Percentiles rank a stretch among this genome's conserved stretches.
These are phyloP conservation scores for Eubucco bourcierii DNA, from an alignment of 2,113 vertebrate genomes.

Conservation along the genomic window DNA sequence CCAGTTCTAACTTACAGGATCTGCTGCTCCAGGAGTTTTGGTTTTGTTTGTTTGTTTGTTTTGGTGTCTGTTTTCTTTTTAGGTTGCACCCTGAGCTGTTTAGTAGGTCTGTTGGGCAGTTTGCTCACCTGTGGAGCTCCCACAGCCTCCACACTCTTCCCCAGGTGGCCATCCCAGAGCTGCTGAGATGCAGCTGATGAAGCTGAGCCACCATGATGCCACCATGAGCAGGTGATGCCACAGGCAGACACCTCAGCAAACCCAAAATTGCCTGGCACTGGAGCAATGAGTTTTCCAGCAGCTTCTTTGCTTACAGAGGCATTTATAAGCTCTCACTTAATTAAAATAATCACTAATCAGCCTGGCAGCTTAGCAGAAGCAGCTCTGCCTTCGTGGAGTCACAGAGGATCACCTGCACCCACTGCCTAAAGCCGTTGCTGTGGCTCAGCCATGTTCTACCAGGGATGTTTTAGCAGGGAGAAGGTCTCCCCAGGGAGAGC, in stretches of 20 bases:
- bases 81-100: background rate
- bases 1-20: background rate
- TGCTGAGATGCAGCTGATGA: fast-evolving
- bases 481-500: no score
- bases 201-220: background rate
- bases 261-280: fast-evolving
- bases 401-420: background rate
- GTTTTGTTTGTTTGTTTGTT: no score
- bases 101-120: background rate
- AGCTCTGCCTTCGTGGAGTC: background rate
- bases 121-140: background rate
- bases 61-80: no score
- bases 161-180: no score
- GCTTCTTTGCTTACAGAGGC: background rate
- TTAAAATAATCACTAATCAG: background rate
- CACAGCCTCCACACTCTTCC: background rate
- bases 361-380: background rate
- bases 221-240: background rate
- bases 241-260: background rate
- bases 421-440: background rate
- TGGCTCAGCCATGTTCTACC: background rate
- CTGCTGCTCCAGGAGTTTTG: background rate
- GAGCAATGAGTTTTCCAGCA: background rate
- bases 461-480: background rate
- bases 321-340: background rate